phyloP scores from a whole-genome alignment of 2,113 vertebrate genomes.

The Pantherophis guttatus region DNA sequence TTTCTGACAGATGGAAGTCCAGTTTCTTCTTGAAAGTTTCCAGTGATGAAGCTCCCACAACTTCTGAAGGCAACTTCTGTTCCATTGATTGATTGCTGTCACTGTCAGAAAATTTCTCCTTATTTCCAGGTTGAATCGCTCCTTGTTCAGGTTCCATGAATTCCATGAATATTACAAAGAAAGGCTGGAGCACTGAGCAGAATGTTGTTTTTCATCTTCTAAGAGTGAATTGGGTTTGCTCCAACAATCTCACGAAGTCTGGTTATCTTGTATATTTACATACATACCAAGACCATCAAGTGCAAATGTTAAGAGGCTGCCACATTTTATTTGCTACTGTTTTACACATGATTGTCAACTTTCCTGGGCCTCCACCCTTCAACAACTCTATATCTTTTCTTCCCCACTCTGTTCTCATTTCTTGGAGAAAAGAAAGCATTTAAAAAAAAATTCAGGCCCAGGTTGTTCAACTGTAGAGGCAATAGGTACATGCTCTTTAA shows the following conservation, averaged over 20 bases:
- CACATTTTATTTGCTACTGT: neutral
- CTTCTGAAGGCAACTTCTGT: too few species aligned
- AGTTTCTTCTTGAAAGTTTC: too few species aligned
- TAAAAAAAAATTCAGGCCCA: neutral
- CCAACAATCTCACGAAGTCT: neutral
- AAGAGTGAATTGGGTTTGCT: neutral
- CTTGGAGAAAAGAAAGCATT: neutral
- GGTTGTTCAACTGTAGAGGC: neutral
- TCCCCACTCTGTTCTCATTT: neutral
- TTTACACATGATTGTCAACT: neutral
- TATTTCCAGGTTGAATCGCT: too few species aligned
- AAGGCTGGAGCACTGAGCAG: neutral
- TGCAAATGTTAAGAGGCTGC: neutral
- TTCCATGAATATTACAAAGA: neutral
- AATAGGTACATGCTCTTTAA: neutral
- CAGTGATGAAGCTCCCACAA: too few species aligned
- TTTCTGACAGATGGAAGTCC: too few species aligned
- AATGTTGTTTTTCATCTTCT: neutral
- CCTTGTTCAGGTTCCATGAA: too few species aligned
- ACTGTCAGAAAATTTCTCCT: too few species aligned
- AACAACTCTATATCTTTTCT: neutral
- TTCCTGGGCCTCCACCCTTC: neutral
- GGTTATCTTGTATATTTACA: neutral
- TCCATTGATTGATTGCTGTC: too few species aligned
- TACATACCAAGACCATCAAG: neutral